phyloP scores from a whole-genome alignment of 2,113 vertebrate genomes.

The Lepus americanus region DNA sequence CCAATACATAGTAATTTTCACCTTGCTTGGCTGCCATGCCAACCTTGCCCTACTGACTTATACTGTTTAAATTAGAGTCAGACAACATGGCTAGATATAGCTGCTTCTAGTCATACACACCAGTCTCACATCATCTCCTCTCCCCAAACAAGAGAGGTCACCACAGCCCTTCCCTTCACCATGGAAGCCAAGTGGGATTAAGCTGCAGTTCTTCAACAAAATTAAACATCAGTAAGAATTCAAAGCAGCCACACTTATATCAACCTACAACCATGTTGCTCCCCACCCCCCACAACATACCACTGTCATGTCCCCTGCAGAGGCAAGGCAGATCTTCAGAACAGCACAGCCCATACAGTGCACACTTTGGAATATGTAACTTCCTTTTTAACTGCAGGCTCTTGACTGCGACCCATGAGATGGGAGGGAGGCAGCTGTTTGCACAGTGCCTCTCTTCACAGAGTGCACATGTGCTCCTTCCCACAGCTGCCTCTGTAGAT shows the following conservation, averaged over 20 bases:
- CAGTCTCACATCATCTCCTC: slow-evolving; percentile 84
- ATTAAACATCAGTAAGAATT: slow-evolving; percentile 70
- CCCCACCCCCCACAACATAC: not conserved
- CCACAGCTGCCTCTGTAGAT: too few relatives aligned
- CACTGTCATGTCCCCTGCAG: slow-evolving; percentile 59
- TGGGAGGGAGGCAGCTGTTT: too few relatives aligned
- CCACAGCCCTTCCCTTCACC: slow-evolving; percentile 70
- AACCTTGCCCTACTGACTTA: slow-evolving; percentile 87
- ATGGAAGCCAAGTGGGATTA: slow-evolving; percentile 69
- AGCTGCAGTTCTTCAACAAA: slow-evolving; percentile 71
- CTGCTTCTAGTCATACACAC: too few relatives aligned
- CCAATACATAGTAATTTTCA: slow-evolving; percentile 90
- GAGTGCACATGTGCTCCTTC: too few relatives aligned
- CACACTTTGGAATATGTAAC: not conserved
- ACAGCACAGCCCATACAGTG: too few relatives aligned
- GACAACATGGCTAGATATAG: too few relatives aligned
- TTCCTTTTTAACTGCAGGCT: not conserved
- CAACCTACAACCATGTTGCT: slow-evolving; percentile 72
- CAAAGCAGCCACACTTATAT: slow-evolving; percentile 66
- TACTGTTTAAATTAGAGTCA: slow-evolving; percentile 90
- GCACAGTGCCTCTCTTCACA: too few relatives aligned
- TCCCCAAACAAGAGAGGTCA: slow-evolving; percentile 77
- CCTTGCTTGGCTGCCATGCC: slow-evolving; percentile 88
- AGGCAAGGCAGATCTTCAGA: slow-evolving; percentile 56
- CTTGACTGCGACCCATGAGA: not conserved